Conservation (phyloP, 2,113 vertebrate genomes). For the Mohoua ochrocephala region DNA sequence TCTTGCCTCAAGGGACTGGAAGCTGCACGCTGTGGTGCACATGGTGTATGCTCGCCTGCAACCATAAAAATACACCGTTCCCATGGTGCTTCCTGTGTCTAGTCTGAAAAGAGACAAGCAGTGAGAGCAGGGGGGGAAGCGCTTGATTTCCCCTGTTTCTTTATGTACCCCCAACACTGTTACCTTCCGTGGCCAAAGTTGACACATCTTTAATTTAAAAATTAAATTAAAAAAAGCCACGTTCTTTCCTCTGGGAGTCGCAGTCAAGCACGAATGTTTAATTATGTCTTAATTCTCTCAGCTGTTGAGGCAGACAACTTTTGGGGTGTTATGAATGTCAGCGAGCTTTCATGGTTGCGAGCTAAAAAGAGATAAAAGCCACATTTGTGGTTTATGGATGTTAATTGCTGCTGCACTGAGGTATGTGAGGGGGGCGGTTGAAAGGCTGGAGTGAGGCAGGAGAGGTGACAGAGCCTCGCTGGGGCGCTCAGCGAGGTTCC, state of each 20-base stretch:
- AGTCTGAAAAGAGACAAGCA: conserved; percentile 30
- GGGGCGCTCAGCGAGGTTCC: conserved; percentile 62
- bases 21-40: conserved; percentile 57
- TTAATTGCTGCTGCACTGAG: conserved; percentile 47
- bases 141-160: background rate
- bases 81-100: conserved; percentile 58
- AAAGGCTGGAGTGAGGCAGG: conserved; percentile 61
- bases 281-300: background rate
- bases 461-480: conserved; percentile 55
- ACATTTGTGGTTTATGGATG: conserved; percentile 80
- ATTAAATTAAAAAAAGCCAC: background rate
- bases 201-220: background rate
- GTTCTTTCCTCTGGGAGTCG: background rate
- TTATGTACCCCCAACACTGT: background rate
- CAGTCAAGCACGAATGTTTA: background rate
- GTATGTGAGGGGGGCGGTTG: conserved; percentile 27
- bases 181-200: background rate
- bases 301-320: conserved; percentile 22
- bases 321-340: conserved; percentile 28
- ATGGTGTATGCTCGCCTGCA: background rate
- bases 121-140: background rate
- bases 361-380: conserved; percentile 56
- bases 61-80: conserved; percentile 19
- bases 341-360: conserved; percentile 49
- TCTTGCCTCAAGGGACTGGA: conserved; percentile 41